Evolutionary conservation across 2,113 vertebrate genomes (phyloP).

Genomic region (Channa argus): DNA sequence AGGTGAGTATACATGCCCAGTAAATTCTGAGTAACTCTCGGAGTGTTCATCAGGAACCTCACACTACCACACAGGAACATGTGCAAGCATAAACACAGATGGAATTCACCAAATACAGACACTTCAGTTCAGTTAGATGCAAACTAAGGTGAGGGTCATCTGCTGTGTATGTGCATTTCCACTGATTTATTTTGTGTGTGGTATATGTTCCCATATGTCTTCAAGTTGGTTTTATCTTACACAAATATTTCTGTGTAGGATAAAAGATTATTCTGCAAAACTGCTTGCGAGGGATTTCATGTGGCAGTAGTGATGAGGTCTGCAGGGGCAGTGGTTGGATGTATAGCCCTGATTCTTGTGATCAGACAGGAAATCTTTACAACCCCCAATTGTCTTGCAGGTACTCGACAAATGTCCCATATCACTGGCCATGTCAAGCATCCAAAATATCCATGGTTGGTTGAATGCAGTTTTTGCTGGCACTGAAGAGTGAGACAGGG

Average conservation of each 20-base stretch:
- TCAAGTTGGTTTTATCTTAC: neutral
- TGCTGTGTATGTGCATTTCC: too few relatives aligned
- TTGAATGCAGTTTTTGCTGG: constrained; percentile 10
- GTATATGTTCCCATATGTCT: neutral
- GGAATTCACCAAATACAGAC: too few relatives aligned
- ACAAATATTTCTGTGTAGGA: neutral
- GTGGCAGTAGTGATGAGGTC: neutral
- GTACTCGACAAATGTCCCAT: constrained; percentile 33
- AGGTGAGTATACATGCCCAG: too few relatives aligned
- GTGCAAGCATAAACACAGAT: neutral
- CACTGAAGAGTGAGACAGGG: constrained; percentile 29
- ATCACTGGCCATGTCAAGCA: constrained; percentile 24
- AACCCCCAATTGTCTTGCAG: neutral
- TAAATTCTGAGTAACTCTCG: neutral
- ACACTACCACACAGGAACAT: neutral
- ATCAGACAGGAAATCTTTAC: constrained; percentile 4
- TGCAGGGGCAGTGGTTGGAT: neutral
- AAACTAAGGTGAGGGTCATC: too few relatives aligned
- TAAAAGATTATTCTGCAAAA: constrained; percentile 15
- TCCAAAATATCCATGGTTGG: constrained; percentile 11
- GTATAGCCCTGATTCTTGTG: neutral
- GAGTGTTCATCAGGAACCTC: neutral
- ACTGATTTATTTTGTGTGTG: neutral
- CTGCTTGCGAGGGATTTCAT: constrained; percentile 17
- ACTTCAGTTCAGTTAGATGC: too few relatives aligned